phyloP scores from a whole-genome alignment of 2,888 invertebrate species.

The Shargacucullia verbasci region DNA sequence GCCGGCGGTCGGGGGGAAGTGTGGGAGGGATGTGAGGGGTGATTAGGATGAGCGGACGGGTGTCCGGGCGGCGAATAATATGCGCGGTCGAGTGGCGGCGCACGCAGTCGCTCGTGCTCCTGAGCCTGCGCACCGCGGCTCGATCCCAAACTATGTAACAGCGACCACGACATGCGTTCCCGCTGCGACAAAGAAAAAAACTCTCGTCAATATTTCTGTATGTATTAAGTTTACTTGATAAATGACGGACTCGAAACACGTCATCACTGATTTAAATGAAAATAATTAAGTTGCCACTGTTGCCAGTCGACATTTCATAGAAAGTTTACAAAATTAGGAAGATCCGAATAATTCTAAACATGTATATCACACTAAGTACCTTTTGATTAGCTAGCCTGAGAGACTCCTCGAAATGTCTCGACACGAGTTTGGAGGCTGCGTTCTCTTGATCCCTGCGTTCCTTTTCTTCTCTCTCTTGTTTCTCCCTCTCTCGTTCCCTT shows the following conservation, averaged over 20 bases:
- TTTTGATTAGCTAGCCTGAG: conserved; percentile 93
- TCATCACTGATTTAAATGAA: not conserved
- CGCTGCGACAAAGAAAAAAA: conserved; percentile 75
- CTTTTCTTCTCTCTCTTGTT: conserved; percentile 87
- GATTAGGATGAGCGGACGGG: conserved; percentile 59
- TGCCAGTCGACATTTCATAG: not conserved
- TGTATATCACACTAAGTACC: conserved; percentile 76
- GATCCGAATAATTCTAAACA: too few relatives aligned
- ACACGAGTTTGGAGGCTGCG: conserved; percentile 94
- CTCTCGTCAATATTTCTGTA: conserved; percentile 14
- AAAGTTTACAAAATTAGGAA: not conserved
- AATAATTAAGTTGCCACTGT: not conserved
- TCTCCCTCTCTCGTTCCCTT: conserved; percentile 85
- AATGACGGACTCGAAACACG: too few relatives aligned
- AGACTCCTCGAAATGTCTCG: conserved; percentile 97
- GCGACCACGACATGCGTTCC: conserved; percentile 89
- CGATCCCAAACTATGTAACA: conserved; percentile 87
- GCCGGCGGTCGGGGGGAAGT: conserved; percentile 65
- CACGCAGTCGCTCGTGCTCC: conserved; percentile 66
- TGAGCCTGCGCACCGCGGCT: conserved; percentile 67
- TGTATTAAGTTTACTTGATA: too few relatives aligned
- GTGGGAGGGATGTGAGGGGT: conserved; percentile 60
- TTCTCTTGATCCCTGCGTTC: conserved; percentile 90
- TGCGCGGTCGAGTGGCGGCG: conserved; percentile 67
- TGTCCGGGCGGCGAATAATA: conserved; percentile 63